Evolutionary conservation across 2,888 invertebrate species (phyloP).

Genomic region (Omphaloscelis lunosa): DNA sequence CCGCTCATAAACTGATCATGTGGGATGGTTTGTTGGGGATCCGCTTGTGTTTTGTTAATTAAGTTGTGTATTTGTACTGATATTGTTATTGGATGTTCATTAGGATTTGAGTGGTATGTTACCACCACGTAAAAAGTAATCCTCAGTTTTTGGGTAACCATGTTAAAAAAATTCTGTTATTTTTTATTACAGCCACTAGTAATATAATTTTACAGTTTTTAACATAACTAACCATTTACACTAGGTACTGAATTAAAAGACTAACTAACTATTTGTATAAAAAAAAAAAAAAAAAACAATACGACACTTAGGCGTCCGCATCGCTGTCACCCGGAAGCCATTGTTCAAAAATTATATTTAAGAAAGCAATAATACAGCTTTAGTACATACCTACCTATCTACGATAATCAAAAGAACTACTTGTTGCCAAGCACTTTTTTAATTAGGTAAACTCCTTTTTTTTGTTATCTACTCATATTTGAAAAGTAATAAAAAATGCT

Average conservation of each 20-base stretch:
- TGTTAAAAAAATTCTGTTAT: too few species aligned
- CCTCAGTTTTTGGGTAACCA: not conserved
- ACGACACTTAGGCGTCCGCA: too few species aligned
- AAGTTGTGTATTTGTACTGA: constrained; percentile 30
- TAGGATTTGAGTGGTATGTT: constrained; percentile 1
- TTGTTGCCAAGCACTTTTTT: not conserved
- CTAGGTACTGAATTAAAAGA: too few species aligned
- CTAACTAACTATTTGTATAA: too few species aligned
- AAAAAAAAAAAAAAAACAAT: too few species aligned
- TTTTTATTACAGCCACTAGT: too few species aligned
- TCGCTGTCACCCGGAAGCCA: too few species aligned
- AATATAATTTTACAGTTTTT: too few species aligned
- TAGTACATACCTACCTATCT: not conserved
- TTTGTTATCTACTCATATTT: too few species aligned
- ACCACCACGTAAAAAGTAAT: not conserved
- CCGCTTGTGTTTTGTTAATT: constrained; percentile 51
- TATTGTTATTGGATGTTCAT: constrained; percentile 19
- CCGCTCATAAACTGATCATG: constrained; percentile 67
- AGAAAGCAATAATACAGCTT: not conserved
- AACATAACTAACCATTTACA: too few species aligned
- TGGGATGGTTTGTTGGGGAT: constrained; percentile 13
- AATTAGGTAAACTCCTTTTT: not conserved
- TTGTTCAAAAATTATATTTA: not conserved
- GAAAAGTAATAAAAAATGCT: not conserved
- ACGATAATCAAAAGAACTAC: not conserved